Base-by-base conservation (phyloP, 2,888 invertebrate species). In the Tipula unca region DNA sequence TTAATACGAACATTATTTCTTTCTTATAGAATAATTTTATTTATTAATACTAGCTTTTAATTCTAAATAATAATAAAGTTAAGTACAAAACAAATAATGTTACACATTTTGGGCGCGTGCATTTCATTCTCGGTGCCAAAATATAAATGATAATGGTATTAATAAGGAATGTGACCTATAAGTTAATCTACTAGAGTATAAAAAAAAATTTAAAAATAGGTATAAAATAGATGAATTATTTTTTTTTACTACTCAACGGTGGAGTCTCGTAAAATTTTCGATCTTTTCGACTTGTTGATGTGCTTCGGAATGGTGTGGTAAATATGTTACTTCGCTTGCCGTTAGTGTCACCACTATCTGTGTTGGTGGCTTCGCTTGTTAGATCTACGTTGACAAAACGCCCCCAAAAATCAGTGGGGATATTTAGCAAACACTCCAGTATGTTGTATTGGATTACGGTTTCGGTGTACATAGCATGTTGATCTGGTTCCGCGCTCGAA, bases 331-430 rank as follows among this genome's bases (percentile, higher is more conserved):
- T 69, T 69, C 69, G 25, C 10, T 69, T 69, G 25, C 69, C 10
- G 3, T 69, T 20, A 10, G 69, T 69, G 10, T 83, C 35, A 83
- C 35, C 83, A 83, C 32, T 32, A 83, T 83, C 83, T 1, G 83
- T 85, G 17, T 36, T 48, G 69, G 69, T 25, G 1, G 69, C 69
- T 69, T 69, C 69, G 13, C 69, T 69, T 25, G 69, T 69, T 69
- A 86, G 35, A 82, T 90, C 90, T 1, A 93, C 91, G 87, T 93
- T 93, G 35, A 95, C 93, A 91, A 95, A 95, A 89, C 93, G 92
- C 82, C 93, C 92, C 96, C 96, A 97, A 91, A 95, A 96, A 88
- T 95, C 95, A 0, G 93, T 91, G 0, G 95, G 94, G 87, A 97
- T 92, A 82, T 93, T 93, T 85, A 96, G 90, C 85, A 97, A 90